Conservation (phyloP, 2,888 invertebrate genomes). For the Ectobius pallidus region DNA sequence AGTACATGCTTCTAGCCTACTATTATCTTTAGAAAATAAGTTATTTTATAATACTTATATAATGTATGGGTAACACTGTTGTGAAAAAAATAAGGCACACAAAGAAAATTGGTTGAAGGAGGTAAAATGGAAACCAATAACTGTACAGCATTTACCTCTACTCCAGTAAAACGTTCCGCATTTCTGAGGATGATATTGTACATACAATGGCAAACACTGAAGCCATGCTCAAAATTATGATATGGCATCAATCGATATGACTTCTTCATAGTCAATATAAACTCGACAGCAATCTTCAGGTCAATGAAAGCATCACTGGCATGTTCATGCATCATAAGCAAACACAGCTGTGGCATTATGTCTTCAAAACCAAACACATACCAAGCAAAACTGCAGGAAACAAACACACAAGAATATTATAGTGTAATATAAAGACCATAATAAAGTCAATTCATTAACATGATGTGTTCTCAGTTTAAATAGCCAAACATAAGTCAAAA, state of each 20-base stretch:
- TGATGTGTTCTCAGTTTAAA: no score
- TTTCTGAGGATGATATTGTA: constrained; percentile 61
- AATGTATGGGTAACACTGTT: no score
- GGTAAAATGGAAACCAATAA: no score
- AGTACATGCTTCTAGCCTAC: no score
- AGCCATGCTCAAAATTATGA: constrained; percentile 69
- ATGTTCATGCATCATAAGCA: constrained; percentile 44
- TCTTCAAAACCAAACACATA: constrained; percentile 60
- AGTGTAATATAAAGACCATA: constrained; percentile 9
- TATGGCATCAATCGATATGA: constrained; percentile 63
- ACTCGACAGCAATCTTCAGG: not conserved
- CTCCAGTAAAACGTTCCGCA: constrained; percentile 56
- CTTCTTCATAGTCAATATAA: not conserved
- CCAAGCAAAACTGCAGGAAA: constrained; percentile 54
- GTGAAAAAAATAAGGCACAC: constrained; percentile 53
- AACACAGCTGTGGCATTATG: constrained; percentile 60
- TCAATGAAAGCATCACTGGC: not conserved
- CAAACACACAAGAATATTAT: constrained; percentile 19
- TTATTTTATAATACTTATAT: no score
- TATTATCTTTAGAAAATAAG: no score
- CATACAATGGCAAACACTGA: constrained; percentile 67
- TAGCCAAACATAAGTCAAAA: no score
- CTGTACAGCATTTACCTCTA: constrained; percentile 59
- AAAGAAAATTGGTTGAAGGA: no score
- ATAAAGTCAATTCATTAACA: no score